phyloP scores from a whole-genome alignment of 1,140 invertebrate genomes.

The Sycophaga agraensis region DNA sequence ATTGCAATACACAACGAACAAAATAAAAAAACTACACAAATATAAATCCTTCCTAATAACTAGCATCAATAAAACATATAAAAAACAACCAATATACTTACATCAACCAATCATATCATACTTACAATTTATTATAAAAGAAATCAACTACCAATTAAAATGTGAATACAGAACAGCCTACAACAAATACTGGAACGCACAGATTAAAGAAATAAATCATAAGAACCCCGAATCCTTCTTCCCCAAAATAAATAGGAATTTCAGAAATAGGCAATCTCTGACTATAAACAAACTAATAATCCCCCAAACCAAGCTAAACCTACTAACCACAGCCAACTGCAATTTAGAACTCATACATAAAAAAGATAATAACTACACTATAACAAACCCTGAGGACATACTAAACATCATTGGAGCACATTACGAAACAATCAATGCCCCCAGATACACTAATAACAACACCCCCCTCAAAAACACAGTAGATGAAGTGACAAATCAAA shows the following conservation, averaged over 20 bases:
- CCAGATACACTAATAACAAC: neutral
- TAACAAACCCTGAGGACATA: neutral
- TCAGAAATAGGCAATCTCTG: neutral
- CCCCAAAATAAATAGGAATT: constrained; percentile 1
- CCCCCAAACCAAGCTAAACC: neutral
- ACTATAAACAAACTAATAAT: neutral
- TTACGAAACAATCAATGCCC: neutral
- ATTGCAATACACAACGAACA: neutral
- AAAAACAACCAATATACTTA: too few species aligned
- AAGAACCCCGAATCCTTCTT: neutral
- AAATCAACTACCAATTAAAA: too few species aligned
- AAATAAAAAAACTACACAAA: constrained; percentile 3
- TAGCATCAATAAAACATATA: neutral
- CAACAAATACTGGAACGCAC: neutral
- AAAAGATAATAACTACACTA: neutral
- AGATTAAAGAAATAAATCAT: neutral
- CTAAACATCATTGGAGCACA: constrained; percentile 4
- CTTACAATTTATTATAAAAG: too few species aligned
- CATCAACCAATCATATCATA: neutral
- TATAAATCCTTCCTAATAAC: neutral
- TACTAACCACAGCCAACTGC: too few species aligned
- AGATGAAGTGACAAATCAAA: neutral
- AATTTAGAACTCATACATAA: too few species aligned
- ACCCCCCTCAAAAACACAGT: neutral
- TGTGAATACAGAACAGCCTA: too few species aligned